Evolutionary conservation across 1,140 invertebrate genomes (phyloP), one percentile per base, ranked within the genome.

Genomic region (Diabrotica undecimpunctata): DNA sequence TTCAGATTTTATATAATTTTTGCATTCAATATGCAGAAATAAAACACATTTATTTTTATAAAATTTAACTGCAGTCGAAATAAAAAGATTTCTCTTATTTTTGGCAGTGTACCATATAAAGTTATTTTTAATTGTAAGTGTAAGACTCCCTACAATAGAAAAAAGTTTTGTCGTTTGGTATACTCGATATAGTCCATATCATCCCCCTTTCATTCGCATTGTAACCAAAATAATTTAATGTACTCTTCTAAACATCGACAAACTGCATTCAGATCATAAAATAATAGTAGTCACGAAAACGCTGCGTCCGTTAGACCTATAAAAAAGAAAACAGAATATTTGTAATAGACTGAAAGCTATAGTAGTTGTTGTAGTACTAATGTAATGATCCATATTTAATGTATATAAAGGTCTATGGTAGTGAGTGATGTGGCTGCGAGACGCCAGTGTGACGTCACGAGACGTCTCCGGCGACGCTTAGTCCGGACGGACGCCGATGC

Each of bases 391-490:
- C 57, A 59, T 59, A 65, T 59, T 52, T 65, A 65, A 65, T 60
- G 64, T 60, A 53, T 54, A 59, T 65, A 65, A 65, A 65, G 64
- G 58, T 60, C 58, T 59, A 60, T 60, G 12, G 10, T 60, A 39
- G 52, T 66, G 65, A 61, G 59, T 66, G 65, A 66, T 66, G 58
- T 67, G 66, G 61, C 66, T 58, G 59, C 64, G 66, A 67, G 68
- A 70, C 68, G 68, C 68, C 68, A 67, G 63, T 58, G 66, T 70
- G 66, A 67, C 68, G 68, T 70, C 66, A 70, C 66, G 62, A 67
- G 59, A 67, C 62, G 61, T 46, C 41, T 46, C 46, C 66, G 68
- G 68, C 68, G 68, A 62, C 68, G 62, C 50, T 60, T 46, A 54
- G 66, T 63, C 62, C 62, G 62, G 62, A 63, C 62, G 53, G 25